Conservation (phyloP, 1,140 invertebrate genomes). For the Neodiprion lecontei region DNA sequence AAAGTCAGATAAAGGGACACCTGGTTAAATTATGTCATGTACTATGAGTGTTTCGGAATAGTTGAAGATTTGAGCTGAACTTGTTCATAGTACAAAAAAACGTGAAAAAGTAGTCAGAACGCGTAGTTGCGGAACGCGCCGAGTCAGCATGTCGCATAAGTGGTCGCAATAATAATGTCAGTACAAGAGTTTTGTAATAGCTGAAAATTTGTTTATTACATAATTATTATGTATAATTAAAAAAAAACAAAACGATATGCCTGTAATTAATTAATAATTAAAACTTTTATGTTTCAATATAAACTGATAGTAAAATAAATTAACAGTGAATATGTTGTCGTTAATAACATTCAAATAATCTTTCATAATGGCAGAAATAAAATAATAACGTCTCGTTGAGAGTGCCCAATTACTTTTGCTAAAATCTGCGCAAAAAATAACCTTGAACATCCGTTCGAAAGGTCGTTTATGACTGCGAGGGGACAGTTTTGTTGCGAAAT, state of each 20-base stretch:
- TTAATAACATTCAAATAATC: neutral
- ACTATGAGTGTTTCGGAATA: neutral
- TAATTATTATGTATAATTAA: neutral
- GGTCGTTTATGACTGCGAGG: too few relatives aligned
- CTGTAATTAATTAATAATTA: neutral
- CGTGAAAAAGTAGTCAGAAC: neutral
- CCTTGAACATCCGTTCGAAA: too few relatives aligned
- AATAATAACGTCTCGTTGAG: too few relatives aligned
- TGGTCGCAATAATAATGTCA: neutral
- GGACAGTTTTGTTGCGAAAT: too few relatives aligned
- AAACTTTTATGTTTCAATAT: neutral
- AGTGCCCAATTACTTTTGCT: too few relatives aligned
- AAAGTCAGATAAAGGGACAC: too few relatives aligned
- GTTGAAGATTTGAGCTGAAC: neutral
- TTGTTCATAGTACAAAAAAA: neutral
- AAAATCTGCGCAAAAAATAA: too few relatives aligned
- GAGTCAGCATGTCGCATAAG: neutral
- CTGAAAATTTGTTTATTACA: neutral
- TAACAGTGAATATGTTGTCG: neutral
- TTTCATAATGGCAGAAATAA: neutral
- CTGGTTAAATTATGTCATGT: neutral
- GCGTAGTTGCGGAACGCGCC: neutral
- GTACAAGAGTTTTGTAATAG: neutral
- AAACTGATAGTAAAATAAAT: neutral
- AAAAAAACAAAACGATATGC: neutral